Conservation (phyloP, 2,113 vertebrate genomes). For the Ibidorhyncha struthersii region DNA sequence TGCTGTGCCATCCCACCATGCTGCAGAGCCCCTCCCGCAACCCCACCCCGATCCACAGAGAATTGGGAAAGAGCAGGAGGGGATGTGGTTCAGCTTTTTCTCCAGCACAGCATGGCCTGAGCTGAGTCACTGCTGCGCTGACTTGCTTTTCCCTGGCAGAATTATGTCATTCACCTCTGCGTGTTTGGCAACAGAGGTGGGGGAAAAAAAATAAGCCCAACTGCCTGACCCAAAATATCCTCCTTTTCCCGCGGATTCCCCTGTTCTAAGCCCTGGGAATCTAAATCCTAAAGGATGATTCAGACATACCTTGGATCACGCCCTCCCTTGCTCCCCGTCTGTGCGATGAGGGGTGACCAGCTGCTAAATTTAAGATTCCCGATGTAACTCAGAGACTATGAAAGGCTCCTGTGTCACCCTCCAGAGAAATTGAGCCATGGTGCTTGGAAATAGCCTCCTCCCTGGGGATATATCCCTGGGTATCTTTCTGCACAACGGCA, state of each 20-base stretch:
- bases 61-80: background rate
- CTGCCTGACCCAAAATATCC: background rate
- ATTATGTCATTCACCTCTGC: background rate
- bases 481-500: background rate
- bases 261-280: background rate
- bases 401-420: background rate
- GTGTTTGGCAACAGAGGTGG: background rate
- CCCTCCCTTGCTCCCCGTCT: background rate
- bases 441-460: background rate
- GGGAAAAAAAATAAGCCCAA: background rate
- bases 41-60: background rate
- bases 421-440: background rate
- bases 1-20: background rate
- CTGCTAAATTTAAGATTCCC: background rate
- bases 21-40: background rate
- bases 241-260: background rate
- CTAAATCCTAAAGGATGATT: background rate
- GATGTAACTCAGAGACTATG: background rate
- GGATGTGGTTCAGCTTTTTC: background rate
- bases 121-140: background rate
- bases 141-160: background rate
- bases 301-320: background rate
- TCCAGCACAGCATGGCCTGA: accelerated
- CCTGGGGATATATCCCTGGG: background rate
- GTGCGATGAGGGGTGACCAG: background rate